Conservation (phyloP, 2,113 vertebrate genomes). For the Protobothrops mucrosquamatus region DNA sequence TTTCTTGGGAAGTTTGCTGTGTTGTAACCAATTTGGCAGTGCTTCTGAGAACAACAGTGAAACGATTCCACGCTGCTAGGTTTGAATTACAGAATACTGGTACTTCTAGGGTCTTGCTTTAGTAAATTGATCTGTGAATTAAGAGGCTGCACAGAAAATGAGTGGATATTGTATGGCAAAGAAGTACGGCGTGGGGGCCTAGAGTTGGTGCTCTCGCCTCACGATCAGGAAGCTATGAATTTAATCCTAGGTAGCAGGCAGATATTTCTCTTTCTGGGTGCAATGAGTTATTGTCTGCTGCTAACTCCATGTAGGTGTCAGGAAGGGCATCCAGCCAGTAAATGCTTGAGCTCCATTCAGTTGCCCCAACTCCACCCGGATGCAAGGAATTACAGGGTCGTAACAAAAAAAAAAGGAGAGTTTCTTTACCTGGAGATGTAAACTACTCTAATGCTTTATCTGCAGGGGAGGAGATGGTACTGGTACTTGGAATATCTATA, state of each 20-base stretch:
- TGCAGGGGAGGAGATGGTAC: conserved; percentile 80
- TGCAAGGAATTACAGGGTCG: background rate
- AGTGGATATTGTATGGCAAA: background rate
- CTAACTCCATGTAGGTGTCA: background rate
- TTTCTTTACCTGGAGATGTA: conserved; percentile 1
- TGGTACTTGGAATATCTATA: conserved; percentile 89
- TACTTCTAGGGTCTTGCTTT: background rate
- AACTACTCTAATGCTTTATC: conserved; percentile 23
- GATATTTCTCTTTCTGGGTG: background rate
- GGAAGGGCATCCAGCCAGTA: background rate
- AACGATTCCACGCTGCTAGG: background rate
- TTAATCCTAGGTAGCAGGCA: background rate
- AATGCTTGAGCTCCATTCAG: background rate
- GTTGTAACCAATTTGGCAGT: background rate
- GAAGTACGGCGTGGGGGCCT: background rate
- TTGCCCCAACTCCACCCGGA: background rate
- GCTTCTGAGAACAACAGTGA: too few species aligned
- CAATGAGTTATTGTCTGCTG: background rate
- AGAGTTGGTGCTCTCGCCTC: background rate
- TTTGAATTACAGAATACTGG: background rate
- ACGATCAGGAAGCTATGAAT: background rate
- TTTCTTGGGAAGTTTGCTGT: background rate
- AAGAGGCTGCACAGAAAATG: background rate
- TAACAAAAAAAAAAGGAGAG: background rate
- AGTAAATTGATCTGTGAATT: background rate